phyloP scores from a whole-genome alignment of 2,797 vertebrate genomes.

The Epinephelus coioides region DNA sequence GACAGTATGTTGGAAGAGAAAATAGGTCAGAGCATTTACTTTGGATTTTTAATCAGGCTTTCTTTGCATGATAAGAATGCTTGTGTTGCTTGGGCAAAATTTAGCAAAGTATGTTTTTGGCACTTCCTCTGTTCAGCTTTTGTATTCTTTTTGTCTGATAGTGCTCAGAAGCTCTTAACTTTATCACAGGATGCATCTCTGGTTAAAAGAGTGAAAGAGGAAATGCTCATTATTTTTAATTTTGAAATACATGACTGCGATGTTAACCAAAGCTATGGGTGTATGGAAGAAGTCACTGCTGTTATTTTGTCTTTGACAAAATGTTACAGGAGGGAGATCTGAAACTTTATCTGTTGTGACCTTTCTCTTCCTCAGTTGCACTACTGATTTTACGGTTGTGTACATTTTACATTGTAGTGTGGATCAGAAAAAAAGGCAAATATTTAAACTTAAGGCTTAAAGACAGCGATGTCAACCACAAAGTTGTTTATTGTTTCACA shows the following conservation, averaged over 20 bases:
- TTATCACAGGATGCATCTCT: background rate
- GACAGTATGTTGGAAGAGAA: background rate
- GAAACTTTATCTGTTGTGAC: too few species aligned
- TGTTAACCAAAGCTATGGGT: background rate
- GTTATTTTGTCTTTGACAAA: too few species aligned
- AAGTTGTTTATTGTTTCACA: too few species aligned
- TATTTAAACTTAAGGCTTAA: too few species aligned
- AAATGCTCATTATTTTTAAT: slow-evolving; percentile 11
- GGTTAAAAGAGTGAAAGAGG: slow-evolving; percentile 1
- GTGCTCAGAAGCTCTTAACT: background rate
- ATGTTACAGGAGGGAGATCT: too few species aligned
- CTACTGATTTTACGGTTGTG: too few species aligned
- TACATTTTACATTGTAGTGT: too few species aligned
- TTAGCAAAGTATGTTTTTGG: background rate
- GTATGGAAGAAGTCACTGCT: too few species aligned
- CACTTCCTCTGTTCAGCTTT: background rate
- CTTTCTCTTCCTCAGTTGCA: too few species aligned
- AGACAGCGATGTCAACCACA: too few species aligned
- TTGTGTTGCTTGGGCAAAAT: background rate
- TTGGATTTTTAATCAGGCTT: background rate
- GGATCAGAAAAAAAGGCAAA: too few species aligned
- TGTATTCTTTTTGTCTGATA: background rate
- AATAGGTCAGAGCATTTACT: background rate
- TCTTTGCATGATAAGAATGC: background rate
- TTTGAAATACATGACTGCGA: background rate